A percentile compares a stretch with the other conserved stretches of the same genome.
phyloP scores from a whole-genome alignment of 2,888 invertebrate genomes.

The Drosophila robusta region DNA sequence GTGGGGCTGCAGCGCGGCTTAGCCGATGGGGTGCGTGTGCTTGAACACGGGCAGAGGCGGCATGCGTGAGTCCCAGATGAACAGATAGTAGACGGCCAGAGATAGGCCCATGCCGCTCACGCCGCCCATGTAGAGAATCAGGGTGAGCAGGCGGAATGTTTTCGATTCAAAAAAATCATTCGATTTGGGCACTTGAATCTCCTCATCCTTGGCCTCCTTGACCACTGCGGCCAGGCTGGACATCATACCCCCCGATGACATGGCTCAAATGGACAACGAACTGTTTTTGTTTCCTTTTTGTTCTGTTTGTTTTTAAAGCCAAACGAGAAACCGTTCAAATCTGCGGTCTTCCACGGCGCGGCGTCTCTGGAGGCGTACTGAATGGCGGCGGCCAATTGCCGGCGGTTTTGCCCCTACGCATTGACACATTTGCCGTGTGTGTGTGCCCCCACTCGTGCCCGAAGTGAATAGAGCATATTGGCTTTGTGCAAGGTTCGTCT shows the following conservation, averaged over 20 bases:
- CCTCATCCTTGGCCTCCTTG: constrained; percentile 75
- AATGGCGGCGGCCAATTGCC: constrained; percentile 35
- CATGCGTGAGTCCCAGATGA: constrained; percentile 84
- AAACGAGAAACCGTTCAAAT: constrained; percentile 31
- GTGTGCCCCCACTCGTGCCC: too few relatives aligned
- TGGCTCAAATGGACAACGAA: background rate
- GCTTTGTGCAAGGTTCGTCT: too few relatives aligned
- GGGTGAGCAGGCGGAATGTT: constrained; percentile 80
- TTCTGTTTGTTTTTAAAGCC: background rate
- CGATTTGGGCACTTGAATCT: constrained; percentile 75
- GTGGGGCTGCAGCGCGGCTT: constrained; percentile 19
- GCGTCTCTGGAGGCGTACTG: constrained; percentile 63
- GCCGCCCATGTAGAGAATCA: constrained; percentile 82
- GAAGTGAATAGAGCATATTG: too few relatives aligned
- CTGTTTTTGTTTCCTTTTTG: too few relatives aligned
- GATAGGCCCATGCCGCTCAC: constrained; percentile 83
- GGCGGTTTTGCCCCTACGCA: constrained; percentile 13
- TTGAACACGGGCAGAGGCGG: constrained; percentile 83
- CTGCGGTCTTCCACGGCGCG: constrained; percentile 51
- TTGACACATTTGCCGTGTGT: constrained; percentile 12
- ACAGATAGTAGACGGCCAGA: constrained; percentile 83
- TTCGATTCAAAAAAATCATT: constrained; percentile 82
- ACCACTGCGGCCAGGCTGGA: constrained; percentile 53
- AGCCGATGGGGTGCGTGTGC: constrained; percentile 82
- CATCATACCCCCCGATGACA: constrained; percentile 32